phyloP scores from a whole-genome alignment of 92 coral and sea anemone genomes.

The Isaurus tuberculatus region DNA sequence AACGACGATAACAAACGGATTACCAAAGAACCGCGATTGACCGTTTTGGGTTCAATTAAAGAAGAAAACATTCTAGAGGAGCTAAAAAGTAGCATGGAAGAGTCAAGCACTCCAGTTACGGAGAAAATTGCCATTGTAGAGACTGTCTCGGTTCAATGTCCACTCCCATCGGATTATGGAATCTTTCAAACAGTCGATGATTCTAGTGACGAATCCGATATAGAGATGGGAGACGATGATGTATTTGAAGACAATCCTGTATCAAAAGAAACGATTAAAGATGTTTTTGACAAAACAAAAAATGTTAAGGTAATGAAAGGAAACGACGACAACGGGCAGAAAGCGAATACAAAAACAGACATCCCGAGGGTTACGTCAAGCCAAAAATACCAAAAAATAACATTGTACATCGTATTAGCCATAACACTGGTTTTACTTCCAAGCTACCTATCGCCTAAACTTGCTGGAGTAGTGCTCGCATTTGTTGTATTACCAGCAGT shows the following conservation, averaged over 20 bases:
- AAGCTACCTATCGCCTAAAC: constrained; percentile 36
- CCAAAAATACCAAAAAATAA: constrained; percentile 8
- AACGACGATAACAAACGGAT: not conserved
- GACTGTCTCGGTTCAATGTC: constrained; percentile 32
- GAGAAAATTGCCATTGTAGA: constrained; percentile 39
- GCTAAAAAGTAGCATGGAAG: constrained; percentile 29
- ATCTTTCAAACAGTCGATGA: constrained; percentile 45
- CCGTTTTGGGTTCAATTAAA: not conserved
- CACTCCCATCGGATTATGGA: constrained; percentile 31
- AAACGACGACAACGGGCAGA: not conserved
- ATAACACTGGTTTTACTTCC: constrained; percentile 52
- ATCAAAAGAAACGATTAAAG: not conserved
- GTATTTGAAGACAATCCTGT: constrained; percentile 16
- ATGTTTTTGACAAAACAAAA: constrained; percentile 8
- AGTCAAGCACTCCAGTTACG: constrained; percentile 2
- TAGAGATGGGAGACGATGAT: constrained; percentile 35
- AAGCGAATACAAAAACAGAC: constrained; percentile 6
- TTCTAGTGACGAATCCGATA: constrained; percentile 39
- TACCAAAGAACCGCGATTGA: not conserved
- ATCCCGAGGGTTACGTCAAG: not conserved
- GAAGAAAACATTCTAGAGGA: constrained; percentile 26
- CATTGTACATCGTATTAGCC: constrained; percentile 48
- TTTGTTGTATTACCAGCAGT: constrained; percentile 51
- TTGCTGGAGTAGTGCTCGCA: constrained; percentile 49
- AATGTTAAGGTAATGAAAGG: constrained; percentile 13